Base-by-base conservation (phyloP, 2,797 vertebrate species). In the Allobates femoralis region DNA sequence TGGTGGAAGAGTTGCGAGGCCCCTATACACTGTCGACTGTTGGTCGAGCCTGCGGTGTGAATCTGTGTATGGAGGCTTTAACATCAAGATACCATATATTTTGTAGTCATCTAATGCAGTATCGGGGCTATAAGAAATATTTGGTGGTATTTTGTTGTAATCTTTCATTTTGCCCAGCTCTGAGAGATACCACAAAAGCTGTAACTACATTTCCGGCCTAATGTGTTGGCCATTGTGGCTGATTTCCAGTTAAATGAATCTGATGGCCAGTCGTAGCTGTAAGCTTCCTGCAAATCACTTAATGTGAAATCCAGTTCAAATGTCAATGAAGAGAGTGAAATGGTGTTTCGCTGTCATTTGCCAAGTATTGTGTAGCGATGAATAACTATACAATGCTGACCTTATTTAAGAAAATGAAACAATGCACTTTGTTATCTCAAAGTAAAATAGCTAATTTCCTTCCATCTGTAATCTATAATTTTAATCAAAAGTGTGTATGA, bases 401-500 rank as follows among this genome's bases (percentile, higher is more conserved):
- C 89, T 93, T 89, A 91, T 92, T 94, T 92, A 90, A 90, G 90
- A 89, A 90, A 90, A 91, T 89, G 92, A 93, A 93, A 91, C 88
- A 85, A 79, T 89, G 86, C 56, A 66, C 89, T 91, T 91, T 79
- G 86, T 89, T 93, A 94, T 93, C 93, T 92, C 92, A 93, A 89
- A 91, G 91, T 92, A 93, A 93, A 93, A 93, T 90, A 90, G 89
- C 89, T 92, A 92, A 91, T 89, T 88, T 91, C 79, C 90, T 21
- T 84, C 88, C 55, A 88, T 81, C 92, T 56, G 90, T 94, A 96
- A 96, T 96, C 94, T 93, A 96, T 96, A 94, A 94, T 95, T 96
- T 96, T 94, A 94, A 96, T 96, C 96, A 95, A 95, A 95, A 95
- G 91, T 95, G 95, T 94, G 90, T 94, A 92, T 94, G 91, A 92